Conservation (phyloP, 1,140 invertebrate genomes). For the Scaptomyza pallida region DNA sequence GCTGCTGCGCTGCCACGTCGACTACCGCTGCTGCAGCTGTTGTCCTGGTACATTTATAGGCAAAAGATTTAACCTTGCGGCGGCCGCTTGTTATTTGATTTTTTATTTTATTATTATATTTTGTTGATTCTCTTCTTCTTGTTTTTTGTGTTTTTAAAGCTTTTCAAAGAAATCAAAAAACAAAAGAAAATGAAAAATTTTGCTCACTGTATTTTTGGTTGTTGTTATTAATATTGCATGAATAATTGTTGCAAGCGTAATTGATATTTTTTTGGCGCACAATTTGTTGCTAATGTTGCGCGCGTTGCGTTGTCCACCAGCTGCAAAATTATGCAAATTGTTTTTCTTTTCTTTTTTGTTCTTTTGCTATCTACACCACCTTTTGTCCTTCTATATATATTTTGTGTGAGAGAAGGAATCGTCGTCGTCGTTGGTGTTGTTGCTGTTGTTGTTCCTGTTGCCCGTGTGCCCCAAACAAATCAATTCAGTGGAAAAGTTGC, state of each 20-base stretch:
- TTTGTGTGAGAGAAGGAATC: too few species aligned
- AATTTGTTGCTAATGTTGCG: constrained; percentile 69
- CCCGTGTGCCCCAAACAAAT: constrained; percentile 45
- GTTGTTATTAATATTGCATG: constrained; percentile 20
- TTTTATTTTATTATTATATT: neutral
- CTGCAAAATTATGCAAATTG: constrained; percentile 76
- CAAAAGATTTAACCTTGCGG: constrained; percentile 45
- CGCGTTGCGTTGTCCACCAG: constrained; percentile 47
- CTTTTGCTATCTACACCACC: constrained; percentile 25
- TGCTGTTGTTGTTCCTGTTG: constrained; percentile 38
- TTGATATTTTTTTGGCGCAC: constrained; percentile 62
- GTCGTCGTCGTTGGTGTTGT: constrained; percentile 8
- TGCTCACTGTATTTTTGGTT: neutral
- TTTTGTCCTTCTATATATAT: constrained; percentile 6
- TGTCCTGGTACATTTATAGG: constrained; percentile 84
- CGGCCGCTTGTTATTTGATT: constrained; percentile 17
- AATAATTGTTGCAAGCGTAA: too few species aligned
- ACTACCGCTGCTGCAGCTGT: constrained; percentile 83
- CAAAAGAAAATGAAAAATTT: neutral
- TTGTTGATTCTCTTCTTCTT: constrained; percentile 7
- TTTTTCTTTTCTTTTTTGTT: constrained; percentile 1
- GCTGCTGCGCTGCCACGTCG: constrained; percentile 73
- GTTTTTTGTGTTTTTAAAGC: neutral
- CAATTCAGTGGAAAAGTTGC: constrained; percentile 81
- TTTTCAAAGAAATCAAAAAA: neutral